A percentile compares a stretch with the other conserved stretches of the same genome.
Conservation (phyloP, 2,113 vertebrate species). For the Falco punctatus region DNA sequence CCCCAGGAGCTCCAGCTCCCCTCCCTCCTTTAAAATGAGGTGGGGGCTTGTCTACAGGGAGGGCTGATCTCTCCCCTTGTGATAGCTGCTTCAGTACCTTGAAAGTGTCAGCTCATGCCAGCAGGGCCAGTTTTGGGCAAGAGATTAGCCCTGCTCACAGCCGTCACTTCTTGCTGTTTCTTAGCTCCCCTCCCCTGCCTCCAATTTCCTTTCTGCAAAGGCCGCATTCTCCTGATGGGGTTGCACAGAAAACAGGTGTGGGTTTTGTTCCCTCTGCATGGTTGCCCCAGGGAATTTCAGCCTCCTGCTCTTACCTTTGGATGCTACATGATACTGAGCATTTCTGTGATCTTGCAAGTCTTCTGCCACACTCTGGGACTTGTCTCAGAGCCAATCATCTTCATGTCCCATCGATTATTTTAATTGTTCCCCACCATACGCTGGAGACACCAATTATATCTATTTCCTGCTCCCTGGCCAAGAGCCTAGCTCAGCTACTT, state of each 20-base stretch:
- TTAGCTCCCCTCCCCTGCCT: not conserved
- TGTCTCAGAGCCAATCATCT: not conserved
- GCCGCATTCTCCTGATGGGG: not conserved
- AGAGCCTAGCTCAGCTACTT: conserved; percentile 18
- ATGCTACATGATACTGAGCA: not conserved
- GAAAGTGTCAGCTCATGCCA: not conserved
- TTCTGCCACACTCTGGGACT: not conserved
- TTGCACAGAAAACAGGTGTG: not conserved
- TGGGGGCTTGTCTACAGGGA: not conserved
- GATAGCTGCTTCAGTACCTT: not conserved
- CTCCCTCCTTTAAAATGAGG: not conserved
- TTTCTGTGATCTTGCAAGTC: not conserved
- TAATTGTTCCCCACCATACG: not conserved
- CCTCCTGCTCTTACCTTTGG: not conserved
- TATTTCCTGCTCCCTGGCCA: conserved; percentile 16
- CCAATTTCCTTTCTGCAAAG: not conserved
- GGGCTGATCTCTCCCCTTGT: not conserved
- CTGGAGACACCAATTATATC: conserved; percentile 7
- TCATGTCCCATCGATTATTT: not conserved
- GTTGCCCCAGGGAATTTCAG: not conserved
- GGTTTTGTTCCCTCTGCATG: not conserved
- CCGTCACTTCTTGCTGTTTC: not conserved
- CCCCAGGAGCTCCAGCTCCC: not conserved
- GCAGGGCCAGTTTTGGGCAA: not conserved
- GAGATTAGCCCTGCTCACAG: not conserved